Evolutionary conservation across 2,888 invertebrate genomes (phyloP).

Genomic region (Xestoiulus laeticollis): DNA sequence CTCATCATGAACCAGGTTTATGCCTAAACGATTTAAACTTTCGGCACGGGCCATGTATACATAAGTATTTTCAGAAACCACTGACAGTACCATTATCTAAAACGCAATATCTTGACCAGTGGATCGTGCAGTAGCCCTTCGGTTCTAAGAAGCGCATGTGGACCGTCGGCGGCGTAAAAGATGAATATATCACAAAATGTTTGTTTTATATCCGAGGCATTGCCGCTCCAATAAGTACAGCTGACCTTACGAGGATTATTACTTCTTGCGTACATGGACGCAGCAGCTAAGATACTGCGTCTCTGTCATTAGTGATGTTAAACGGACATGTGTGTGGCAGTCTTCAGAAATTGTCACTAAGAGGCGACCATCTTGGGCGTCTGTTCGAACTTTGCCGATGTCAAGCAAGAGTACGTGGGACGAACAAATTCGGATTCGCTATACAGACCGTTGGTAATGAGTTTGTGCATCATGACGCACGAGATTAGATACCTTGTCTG

Average conservation of each 20-base stretch:
- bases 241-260: conserved; percentile 27
- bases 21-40: neutral
- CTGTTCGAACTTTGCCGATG: neutral
- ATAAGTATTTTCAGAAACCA: neutral
- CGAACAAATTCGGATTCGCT: neutral
- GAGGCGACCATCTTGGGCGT: conserved; percentile 21
- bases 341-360: neutral
- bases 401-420: neutral
- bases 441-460: neutral
- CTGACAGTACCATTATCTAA: neutral
- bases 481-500: neutral
- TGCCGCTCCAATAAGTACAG: neutral
- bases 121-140: conserved; percentile 8
- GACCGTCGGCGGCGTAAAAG: conserved; percentile 3
- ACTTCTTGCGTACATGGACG: neutral
- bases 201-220: conserved; percentile 37
- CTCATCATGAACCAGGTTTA: no score
- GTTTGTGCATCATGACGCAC: neutral
- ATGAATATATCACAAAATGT: conserved; percentile 33
- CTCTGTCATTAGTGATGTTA: neutral
- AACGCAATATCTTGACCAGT: conserved; percentile 13
- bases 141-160: conserved; percentile 13
- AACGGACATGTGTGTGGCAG: neutral
- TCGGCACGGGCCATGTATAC: neutral
- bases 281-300: neutral